Evolutionary conservation across 2,113 vertebrate species (phyloP).

Genomic region (Corythoichthys intestinalis): DNA sequence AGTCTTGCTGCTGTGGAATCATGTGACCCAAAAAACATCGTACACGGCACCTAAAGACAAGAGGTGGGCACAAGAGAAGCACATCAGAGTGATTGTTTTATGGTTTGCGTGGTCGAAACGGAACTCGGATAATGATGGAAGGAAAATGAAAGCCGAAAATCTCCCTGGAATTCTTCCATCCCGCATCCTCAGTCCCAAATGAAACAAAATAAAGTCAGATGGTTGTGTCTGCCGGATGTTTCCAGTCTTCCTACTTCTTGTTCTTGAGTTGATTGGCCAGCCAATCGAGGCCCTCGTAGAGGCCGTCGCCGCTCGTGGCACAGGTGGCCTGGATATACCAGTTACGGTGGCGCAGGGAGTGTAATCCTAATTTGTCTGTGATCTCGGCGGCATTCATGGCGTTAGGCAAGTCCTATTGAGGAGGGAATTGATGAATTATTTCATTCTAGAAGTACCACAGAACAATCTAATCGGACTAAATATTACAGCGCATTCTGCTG

Average conservation of each 20-base stretch:
- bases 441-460: not conserved
- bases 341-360: conserved; percentile 93
- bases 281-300: conserved; percentile 97
- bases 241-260: conserved; percentile 81
- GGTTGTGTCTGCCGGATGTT: conserved; percentile 20
- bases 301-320: conserved; percentile 92
- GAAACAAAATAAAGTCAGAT: conserved; percentile 22
- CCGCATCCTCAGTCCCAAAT: conserved; percentile 24
- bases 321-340: conserved; percentile 99
- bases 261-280: conserved; percentile 98
- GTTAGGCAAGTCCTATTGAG: conserved; percentile 87
- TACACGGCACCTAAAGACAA: conserved; percentile 41
- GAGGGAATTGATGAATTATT: not conserved
- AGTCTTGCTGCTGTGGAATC: conserved; percentile 27
- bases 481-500: too few species aligned
- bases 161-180: conserved; percentile 13
- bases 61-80: conserved; percentile 47
- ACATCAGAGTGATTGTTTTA: conserved; percentile 43
- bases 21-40: conserved; percentile 38
- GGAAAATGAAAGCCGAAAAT: conserved; percentile 32
- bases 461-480: not conserved
- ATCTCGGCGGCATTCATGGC: conserved; percentile 98
- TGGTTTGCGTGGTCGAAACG: conserved; percentile 30
- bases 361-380: conserved; percentile 94
- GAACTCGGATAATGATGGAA: conserved; percentile 38